Evolutionary conservation across 2,113 vertebrate species (phyloP).

Genomic region (Tautogolabrus adspersus): DNA sequence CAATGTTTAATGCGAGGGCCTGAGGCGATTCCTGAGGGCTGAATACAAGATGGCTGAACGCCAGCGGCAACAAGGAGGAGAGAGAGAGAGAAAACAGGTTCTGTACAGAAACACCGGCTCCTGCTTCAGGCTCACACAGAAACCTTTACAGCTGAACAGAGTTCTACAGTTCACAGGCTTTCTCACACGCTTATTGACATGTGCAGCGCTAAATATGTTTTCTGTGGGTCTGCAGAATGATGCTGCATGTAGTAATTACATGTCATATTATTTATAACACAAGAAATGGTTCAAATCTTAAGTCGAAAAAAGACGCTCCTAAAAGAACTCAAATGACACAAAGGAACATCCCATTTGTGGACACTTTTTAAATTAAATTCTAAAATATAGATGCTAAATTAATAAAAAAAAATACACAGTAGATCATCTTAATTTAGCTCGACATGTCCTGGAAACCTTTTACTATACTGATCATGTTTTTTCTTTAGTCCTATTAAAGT

Average conservation of each 20-base stretch:
- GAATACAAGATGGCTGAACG: constrained; percentile 38
- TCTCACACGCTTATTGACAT: not conserved
- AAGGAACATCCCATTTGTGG: too few species aligned
- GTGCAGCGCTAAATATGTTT: not conserved
- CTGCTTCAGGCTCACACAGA: not conserved
- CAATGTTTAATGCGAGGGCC: constrained; percentile 53
- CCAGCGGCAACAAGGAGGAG: constrained; percentile 22
- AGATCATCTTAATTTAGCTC: too few species aligned
- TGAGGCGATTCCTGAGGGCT: constrained; percentile 53
- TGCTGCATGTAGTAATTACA: not conserved
- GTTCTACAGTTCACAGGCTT: not conserved
- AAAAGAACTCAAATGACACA: too few species aligned
- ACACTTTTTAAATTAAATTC: too few species aligned
- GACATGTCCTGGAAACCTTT: too few species aligned
- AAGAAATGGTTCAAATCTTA: not conserved
- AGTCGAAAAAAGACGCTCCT: not conserved
- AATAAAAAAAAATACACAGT: too few species aligned
- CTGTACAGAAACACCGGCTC: not conserved
- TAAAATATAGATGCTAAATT: too few species aligned
- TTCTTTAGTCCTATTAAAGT: too few species aligned
- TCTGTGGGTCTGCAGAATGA: not conserved
- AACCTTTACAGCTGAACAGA: not conserved
- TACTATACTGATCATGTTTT: too few species aligned
- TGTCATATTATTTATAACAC: not conserved
- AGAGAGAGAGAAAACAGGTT: not conserved